Evolutionary conservation across 2,797 vertebrate genomes (phyloP), one percentile per base, ranked within the genome.

Genomic region (Falco peregrinus): DNA sequence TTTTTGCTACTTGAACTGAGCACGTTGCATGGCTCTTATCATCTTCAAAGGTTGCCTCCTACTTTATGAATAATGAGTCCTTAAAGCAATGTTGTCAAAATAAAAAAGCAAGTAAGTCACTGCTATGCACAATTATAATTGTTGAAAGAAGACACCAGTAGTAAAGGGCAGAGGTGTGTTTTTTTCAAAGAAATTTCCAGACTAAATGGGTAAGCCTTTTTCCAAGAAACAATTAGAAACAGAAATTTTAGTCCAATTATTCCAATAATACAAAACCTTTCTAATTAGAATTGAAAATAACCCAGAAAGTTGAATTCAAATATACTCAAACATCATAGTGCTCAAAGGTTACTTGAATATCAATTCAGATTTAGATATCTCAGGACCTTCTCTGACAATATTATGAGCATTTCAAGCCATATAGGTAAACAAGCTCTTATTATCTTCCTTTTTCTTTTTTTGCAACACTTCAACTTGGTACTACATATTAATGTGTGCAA

Each of bases 11-110:
- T 87, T 95, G 70, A 97, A 95, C 84, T 69, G 43, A 91, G 65
- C n/a, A 81, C 43, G 84, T n/a, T 95, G 48, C 39, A 48, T 47
- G 9, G 15, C 60, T 93, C 74, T 94, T 89, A 83, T 91, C 39
- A 87, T 93, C 93, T 96, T 97, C 96, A 97, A 96, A 96, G 75
- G 68, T 95, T 94, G 47, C 25, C 82, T 96, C 70, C 60, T 93
- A 63, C 61, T 88, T 92, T 91, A 87, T 91, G 90, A 91, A 97
- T 91, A 95, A 95, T 85, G 25, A 88, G 82, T 94, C 77, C 84
- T 96, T 95, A 94, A 92, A 96, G 60, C 76, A 83, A 64, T 69
- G 70, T 94, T 97, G 87, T 95, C 91, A 95, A 90, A 96, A 96
- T 74, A 88, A 80, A 92, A 95, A 95, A 76, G 13, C 56, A 88